A percentile compares a stretch with the other conserved stretches of the same genome.
Conservation (phyloP, 1,140 invertebrate genomes). For the Acromyrmex echinatior region DNA sequence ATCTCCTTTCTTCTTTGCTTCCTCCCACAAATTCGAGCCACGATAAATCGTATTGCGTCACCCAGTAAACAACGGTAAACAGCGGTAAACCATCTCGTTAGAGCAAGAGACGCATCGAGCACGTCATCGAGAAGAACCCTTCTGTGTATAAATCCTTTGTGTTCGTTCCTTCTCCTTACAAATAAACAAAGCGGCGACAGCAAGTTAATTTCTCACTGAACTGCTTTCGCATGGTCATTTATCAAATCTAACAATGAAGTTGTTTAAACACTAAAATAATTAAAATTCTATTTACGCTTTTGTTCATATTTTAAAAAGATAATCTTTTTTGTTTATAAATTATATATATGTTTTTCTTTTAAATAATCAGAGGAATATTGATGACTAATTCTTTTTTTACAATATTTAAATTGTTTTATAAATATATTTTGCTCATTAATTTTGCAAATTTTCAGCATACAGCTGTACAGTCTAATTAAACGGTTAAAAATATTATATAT, state of each 20-base stretch:
- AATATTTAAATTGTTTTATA: background rate
- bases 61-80: slow-evolving; percentile 58
- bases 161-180: background rate
- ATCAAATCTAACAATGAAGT: background rate
- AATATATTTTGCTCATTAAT: background rate
- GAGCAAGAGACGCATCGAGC: background rate
- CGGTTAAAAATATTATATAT: too few species aligned
- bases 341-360: background rate
- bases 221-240: background rate
- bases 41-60: slow-evolving; percentile 60
- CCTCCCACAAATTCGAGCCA: background rate
- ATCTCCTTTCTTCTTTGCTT: slow-evolving; percentile 3
- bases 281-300: background rate
- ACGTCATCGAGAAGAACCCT: slow-evolving; percentile 31
- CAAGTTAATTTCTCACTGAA: slow-evolving; percentile 13
- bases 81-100: slow-evolving; percentile 66
- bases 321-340: background rate
- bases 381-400: background rate
- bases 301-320: background rate
- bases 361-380: background rate
- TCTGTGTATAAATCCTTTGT: slow-evolving; percentile 34
- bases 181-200: slow-evolving; percentile 15
- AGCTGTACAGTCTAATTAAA: too few species aligned
- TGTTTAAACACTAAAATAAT: background rate
- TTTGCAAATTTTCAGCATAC: background rate